phyloP scores from a whole-genome alignment of 2,113 vertebrate genomes.

The Trematocara variabile region DNA sequence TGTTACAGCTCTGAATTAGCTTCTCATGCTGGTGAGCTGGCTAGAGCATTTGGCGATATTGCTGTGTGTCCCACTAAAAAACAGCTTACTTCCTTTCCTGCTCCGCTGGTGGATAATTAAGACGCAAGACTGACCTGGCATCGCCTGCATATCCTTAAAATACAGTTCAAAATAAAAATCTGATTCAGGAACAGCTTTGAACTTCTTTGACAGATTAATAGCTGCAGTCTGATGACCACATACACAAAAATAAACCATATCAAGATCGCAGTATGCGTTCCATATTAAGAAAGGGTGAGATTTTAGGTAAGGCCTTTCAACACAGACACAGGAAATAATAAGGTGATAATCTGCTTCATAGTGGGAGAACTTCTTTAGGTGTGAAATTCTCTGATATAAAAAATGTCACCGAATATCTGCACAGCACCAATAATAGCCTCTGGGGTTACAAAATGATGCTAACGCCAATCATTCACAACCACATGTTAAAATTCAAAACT shows the following conservation, averaged over 20 bases:
- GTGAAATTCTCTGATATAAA: background rate
- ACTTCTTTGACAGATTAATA: background rate
- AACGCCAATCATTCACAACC: background rate
- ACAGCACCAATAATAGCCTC: background rate
- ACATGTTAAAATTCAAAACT: background rate
- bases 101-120: slow-evolving; percentile 33
- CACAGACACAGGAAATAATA: background rate
- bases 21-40: slow-evolving; percentile 51
- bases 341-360: background rate
- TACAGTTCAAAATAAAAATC: background rate
- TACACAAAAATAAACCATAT: background rate
- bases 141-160: background rate
- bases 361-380: background rate
- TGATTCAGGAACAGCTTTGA: background rate
- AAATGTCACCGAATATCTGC: background rate
- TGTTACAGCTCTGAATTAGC: slow-evolving; percentile 44
- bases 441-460: background rate
- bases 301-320: background rate
- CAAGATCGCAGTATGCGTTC: background rate
- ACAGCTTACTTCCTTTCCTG: slow-evolving; percentile 5
- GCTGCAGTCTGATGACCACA: background rate
- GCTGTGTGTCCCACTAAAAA: slow-evolving; percentile 39
- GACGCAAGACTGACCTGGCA: slow-evolving; percentile 19
- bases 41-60: slow-evolving; percentile 33
- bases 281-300: background rate